Conservation (phyloP, 2,113 vertebrate species). For the Ochotona curzoniae region DNA sequence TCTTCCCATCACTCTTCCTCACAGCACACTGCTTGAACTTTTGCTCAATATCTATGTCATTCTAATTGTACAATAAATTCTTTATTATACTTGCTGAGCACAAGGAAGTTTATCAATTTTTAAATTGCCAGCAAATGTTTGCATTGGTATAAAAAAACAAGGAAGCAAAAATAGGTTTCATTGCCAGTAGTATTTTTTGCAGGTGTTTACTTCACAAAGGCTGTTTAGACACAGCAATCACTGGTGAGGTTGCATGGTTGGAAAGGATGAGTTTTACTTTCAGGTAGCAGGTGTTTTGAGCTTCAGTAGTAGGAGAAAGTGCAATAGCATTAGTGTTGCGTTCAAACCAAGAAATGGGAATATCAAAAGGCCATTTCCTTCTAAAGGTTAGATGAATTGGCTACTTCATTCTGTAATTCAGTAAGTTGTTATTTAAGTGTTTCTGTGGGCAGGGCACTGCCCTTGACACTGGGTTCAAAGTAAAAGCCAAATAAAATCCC, state of each 20-base stretch:
- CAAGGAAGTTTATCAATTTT: background rate
- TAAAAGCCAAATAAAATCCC: background rate
- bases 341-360: background rate
- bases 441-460: background rate
- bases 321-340: background rate
- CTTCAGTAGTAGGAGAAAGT: background rate
- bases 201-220: background rate
- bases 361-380: slow-evolving; percentile 16
- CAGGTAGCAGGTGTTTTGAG: background rate
- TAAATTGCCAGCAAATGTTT: background rate
- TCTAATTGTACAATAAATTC: background rate
- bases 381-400: background rate
- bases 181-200: background rate
- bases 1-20: background rate
- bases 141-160: background rate
- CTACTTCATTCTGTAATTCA: background rate
- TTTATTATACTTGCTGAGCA: background rate
- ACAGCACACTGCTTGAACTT: background rate
- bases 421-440: slow-evolving; percentile 19
- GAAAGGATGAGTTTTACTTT: background rate
- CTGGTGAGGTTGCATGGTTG: background rate
- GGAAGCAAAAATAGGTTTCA: background rate
- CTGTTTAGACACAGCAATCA: background rate
- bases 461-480: background rate
- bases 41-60: background rate